Conservation (phyloP, 2,888 invertebrate genomes). For the Serrognathus titanus region DNA sequence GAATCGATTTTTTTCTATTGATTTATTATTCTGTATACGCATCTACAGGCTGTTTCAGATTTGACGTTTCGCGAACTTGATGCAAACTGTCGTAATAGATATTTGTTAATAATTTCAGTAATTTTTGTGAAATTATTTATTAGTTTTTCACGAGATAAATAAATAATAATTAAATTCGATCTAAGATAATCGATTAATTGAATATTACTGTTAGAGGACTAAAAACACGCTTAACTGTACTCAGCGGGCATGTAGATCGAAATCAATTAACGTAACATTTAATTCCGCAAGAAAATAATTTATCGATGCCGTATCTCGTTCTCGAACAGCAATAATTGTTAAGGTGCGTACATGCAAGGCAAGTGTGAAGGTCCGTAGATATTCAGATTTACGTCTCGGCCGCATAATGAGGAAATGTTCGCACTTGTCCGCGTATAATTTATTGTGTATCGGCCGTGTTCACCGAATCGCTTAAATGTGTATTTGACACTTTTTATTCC, state of each 20-base stretch:
- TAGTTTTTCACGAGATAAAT: too few relatives aligned
- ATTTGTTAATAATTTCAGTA: too few relatives aligned
- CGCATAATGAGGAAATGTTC: constrained; percentile 17
- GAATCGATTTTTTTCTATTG: too few relatives aligned
- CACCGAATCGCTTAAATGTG: constrained; percentile 1
- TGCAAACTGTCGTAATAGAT: too few relatives aligned
- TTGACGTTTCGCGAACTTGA: too few relatives aligned
- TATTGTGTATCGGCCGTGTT: background rate
- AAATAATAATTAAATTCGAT: too few relatives aligned
- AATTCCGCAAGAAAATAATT: constrained; percentile 12
- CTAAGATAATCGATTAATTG: too few relatives aligned
- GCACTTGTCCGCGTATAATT: constrained; percentile 5
- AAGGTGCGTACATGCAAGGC: constrained; percentile 12
- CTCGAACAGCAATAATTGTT: constrained; percentile 21
- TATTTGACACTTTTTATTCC: constrained; percentile 8
- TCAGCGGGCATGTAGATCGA: constrained; percentile 12
- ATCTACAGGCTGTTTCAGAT: too few relatives aligned
- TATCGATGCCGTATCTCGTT: constrained; percentile 12
- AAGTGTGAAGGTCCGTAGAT: constrained; percentile 20
- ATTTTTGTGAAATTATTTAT: too few relatives aligned
- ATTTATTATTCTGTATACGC: too few relatives aligned
- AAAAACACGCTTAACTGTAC: too few relatives aligned
- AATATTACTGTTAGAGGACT: too few relatives aligned
- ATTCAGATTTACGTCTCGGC: constrained; percentile 17
- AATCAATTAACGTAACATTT: constrained; percentile 12